A percentile compares a stretch with the other conserved stretches of the same genome.
Conservation (phyloP, 2,797 vertebrate species). For the Alosa sapidissima region DNA sequence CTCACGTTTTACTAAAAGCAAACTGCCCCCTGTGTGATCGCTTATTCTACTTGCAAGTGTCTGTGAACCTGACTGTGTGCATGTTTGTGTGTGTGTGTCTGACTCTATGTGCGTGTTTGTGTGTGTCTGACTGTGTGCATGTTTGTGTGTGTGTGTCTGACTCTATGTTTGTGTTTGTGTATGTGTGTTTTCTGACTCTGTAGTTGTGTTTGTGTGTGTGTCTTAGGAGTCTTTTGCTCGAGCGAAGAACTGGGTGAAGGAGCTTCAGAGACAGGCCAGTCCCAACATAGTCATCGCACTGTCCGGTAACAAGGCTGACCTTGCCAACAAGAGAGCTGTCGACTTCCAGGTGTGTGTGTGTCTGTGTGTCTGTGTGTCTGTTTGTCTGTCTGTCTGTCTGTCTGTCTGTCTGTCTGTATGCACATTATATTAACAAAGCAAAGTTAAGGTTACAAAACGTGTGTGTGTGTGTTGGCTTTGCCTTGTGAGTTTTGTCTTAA, state of each 20-base stretch:
- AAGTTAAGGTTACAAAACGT: too few relatives aligned
- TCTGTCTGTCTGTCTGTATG: background rate
- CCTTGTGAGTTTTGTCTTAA: too few relatives aligned
- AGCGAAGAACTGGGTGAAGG: slow-evolving; percentile 99
- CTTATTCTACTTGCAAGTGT: too few relatives aligned
- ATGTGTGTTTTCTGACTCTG: background rate
- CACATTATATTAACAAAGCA: too few relatives aligned
- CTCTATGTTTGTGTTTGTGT: background rate
- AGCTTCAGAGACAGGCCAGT: slow-evolving; percentile 98
- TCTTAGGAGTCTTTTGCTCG: slow-evolving; percentile 94
- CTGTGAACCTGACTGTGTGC: too few relatives aligned
- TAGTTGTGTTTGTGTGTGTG: background rate
- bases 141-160: background rate
- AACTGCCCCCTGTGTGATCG: too few relatives aligned
- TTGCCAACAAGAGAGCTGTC: slow-evolving; percentile 95
- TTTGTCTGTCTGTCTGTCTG: background rate
- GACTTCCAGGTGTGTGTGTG: slow-evolving; percentile 88
- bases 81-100: too few relatives aligned
- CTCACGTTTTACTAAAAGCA: too few relatives aligned
- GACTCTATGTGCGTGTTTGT: background rate
- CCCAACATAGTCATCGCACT: slow-evolving; percentile 98
- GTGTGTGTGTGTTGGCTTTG: slow-evolving; percentile 31
- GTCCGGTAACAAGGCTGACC: slow-evolving; percentile 97
- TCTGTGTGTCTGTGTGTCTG: background rate
- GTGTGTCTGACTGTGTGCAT: background rate